Base-by-base conservation (phyloP, 2,888 invertebrate genomes). In the Cataglyphis livida region DNA sequence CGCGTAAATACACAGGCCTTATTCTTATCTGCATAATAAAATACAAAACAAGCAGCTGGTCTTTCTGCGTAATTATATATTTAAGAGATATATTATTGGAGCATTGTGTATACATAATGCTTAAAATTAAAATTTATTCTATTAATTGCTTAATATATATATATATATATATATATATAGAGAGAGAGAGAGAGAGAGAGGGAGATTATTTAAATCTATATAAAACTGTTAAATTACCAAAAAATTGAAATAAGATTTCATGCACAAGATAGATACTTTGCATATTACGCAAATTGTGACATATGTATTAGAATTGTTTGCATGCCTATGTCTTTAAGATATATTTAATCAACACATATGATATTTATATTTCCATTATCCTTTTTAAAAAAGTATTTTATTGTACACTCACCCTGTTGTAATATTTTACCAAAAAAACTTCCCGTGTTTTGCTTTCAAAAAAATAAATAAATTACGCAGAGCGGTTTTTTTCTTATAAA, bases 401-500 rank as follows among this genome's bases (percentile, higher is more conserved):
- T 66, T 32, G 35, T 48, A 32, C 35, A 32, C 48, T 38, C 28
- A 32, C 15, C 21, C 21, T 64, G 54, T 76, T 76, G 25, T 54
- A 76, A 65, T 25, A 44, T 15, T n/a, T 7, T 7, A 70, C 25
- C 78, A 9, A 68, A 81, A 73, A 81, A 86, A 87, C 61, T 74
- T 84, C 83, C 70, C 81, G 71, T 73, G 81, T 75, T 62, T 28
- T 62, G n/a, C 64, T 57, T 10, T 18, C 25, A 59, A 57, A 74
- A 48, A 32, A 74, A 73, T 18, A 61, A n/a, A 76, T 38, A 64
- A 66, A 84, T 84, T 70, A 76, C 65, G 18, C 38, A 51, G 44
- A 65, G 25, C n/a, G 28, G 21, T 12, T 62, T 51, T 61, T 28
- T 44, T 48, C n/a, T 54, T 65, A 44, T 48, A 70, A 57, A 64